Percentiles rank a stretch among this genome's conserved stretches.
phyloP scores from a whole-genome alignment of 2,797 vertebrate genomes.

The Etheostoma perlongum region DNA sequence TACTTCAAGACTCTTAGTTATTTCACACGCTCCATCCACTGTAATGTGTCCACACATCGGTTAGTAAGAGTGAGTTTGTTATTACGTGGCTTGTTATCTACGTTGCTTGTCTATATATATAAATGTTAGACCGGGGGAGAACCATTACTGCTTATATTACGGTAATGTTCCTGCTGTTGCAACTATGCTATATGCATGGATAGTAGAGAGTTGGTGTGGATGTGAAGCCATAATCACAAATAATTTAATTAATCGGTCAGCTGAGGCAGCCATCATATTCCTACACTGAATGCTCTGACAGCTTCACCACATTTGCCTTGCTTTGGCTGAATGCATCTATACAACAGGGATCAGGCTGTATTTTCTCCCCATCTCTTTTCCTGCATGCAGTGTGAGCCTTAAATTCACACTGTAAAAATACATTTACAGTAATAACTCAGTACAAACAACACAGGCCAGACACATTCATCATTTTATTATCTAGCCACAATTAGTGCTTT shows the following conservation, averaged over 20 bases:
- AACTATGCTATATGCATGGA: conserved; percentile 8
- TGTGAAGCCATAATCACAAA: conserved; percentile 25
- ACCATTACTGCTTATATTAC: not conserved
- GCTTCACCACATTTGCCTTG: conserved; percentile 27
- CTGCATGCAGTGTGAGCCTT: conserved; percentile 31
- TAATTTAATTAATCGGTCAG: conserved; percentile 36
- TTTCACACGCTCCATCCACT: not conserved
- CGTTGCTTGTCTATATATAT: not conserved
- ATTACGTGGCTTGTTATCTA: conserved; percentile 16
- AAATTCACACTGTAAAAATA: conserved; percentile 33
- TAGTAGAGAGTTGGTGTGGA: conserved; percentile 6
- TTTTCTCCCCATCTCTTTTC: conserved; percentile 3
- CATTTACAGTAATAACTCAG: conserved; percentile 44
- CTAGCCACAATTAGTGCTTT: conserved; percentile 18
- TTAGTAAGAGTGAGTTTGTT: not conserved
- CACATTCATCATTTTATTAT: conserved; percentile 7
- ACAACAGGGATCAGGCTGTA: conserved; percentile 33
- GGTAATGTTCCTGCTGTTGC: conserved; percentile 8
- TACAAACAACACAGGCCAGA: conserved; percentile 23
- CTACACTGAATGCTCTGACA: conserved; percentile 26
- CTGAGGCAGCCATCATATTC: conserved; percentile 28
- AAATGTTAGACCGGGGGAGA: not conserved
- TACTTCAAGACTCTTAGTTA: not conserved
- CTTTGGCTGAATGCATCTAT: conserved; percentile 35
- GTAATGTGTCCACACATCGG: not conserved